A percentile compares a stretch with the other conserved stretches of the same genome.
These are phyloP conservation scores for Crepidodera aurea DNA, from an alignment of 2,888 invertebrate species.

Conservation along the genomic window DNA sequence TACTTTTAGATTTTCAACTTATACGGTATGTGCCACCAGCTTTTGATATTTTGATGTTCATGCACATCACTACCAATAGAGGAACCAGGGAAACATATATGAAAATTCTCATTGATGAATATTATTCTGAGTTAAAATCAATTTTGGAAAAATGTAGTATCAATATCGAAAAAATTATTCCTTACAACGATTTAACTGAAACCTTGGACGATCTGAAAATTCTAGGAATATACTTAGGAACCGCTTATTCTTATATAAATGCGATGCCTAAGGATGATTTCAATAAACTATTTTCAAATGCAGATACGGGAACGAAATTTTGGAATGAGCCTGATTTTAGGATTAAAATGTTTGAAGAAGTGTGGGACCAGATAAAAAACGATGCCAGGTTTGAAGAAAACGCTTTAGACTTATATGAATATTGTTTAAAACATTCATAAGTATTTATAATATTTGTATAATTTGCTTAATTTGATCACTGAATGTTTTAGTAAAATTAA, in stretches of 20 bases:
- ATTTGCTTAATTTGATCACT: no score
- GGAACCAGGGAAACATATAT: not conserved
- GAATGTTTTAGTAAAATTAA: no score
- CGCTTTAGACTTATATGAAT: not conserved
- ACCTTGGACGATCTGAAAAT: not conserved
- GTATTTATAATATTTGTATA: not conserved
- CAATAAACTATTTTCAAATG: not conserved
- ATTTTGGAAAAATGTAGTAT: not conserved
- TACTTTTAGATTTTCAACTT: slow-evolving; percentile 4
- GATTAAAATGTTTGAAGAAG: not conserved
- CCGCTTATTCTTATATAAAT: not conserved
- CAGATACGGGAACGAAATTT: not conserved
- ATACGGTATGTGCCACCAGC: not conserved
- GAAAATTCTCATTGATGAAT: not conserved
- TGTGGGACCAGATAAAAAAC: not conserved
- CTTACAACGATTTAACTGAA: not conserved
- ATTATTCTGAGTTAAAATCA: not conserved
- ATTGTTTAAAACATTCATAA: not conserved
- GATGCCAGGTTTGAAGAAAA: not conserved
- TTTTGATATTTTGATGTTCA: not conserved
- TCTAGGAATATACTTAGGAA: not conserved
- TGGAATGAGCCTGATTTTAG: not conserved
- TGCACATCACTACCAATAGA: not conserved
- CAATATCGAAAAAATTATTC: not conserved
- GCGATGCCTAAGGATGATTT: not conserved